These are phyloP conservation scores for Atherinosoma microstoma DNA, from an alignment of 2,797 vertebrate genomes.

Conservation along the genomic window DNA sequence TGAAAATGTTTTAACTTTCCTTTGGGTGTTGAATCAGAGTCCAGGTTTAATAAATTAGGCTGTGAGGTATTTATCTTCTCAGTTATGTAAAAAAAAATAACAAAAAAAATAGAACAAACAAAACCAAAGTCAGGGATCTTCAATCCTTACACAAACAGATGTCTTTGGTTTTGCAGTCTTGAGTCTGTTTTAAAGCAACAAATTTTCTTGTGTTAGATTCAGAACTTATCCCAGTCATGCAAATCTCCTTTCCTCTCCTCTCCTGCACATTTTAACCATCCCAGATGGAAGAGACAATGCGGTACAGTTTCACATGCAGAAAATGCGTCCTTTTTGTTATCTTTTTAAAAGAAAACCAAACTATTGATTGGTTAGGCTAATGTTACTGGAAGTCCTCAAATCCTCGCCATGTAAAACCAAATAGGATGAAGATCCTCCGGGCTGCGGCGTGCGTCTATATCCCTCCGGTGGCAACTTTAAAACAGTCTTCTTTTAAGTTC, in stretches of 20 bases:
- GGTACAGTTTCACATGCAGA: conserved; percentile 16
- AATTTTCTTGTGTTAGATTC: conserved; percentile 58
- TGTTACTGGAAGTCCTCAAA: conserved; percentile 54
- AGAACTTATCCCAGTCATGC: conserved; percentile 71
- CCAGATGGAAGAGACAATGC: conserved; percentile 19
- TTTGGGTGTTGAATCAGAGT: conserved; percentile 75
- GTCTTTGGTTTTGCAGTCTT: conserved; percentile 84
- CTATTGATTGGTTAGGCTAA: neutral
- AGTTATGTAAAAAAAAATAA: too few species aligned
- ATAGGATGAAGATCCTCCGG: conserved; percentile 69
- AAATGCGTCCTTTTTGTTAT: conserved; percentile 18
- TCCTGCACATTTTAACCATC: conserved; percentile 63
- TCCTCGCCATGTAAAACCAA: conserved; percentile 47
- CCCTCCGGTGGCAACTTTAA: conserved; percentile 69
- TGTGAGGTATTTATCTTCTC: conserved; percentile 81
- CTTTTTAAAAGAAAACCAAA: conserved; percentile 12
- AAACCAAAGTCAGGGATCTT: conserved; percentile 59
- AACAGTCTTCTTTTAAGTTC: conserved; percentile 36
- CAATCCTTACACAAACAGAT: conserved; percentile 63
- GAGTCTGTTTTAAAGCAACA: conserved; percentile 46
- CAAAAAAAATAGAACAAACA: conserved; percentile 28
- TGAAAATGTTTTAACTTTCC: conserved; percentile 67
- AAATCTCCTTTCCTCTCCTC: conserved; percentile 75
- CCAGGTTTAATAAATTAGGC: conserved; percentile 71
- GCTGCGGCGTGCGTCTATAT: conserved; percentile 65